Evolutionary conservation across 1,140 invertebrate species (phyloP).

Genomic region (Eubasilissa regina): DNA sequence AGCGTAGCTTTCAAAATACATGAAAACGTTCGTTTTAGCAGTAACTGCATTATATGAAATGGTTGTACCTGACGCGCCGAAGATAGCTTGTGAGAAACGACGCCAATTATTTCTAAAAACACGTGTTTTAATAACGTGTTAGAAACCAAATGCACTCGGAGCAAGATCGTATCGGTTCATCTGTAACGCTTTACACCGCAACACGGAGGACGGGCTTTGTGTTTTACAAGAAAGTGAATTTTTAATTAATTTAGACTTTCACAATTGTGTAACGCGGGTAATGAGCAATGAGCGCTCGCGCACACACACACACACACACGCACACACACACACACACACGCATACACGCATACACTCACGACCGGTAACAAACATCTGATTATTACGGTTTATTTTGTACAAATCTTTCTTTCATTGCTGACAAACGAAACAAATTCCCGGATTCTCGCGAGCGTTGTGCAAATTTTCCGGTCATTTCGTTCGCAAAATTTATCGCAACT

Average conservation of each 20-base stretch:
- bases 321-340: background rate
- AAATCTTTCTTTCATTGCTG: constrained; percentile 10
- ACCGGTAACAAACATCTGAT: constrained; percentile 2
- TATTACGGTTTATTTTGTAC: constrained; percentile 16
- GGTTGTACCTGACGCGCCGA: too few species aligned
- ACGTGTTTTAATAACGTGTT: background rate
- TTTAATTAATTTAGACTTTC: constrained; percentile 37
- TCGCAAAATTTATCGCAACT: too few species aligned
- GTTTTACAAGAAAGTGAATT: constrained; percentile 28
- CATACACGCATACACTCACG: background rate
- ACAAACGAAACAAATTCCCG: background rate
- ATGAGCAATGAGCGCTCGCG: background rate
- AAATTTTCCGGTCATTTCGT: too few species aligned
- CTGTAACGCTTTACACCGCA: constrained; percentile 1
- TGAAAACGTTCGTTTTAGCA: too few species aligned
- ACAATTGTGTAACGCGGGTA: constrained; percentile 25
- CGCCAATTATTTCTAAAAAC: background rate
- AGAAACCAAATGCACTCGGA: background rate
- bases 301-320: background rate
- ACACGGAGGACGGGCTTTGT: background rate
- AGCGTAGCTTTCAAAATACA: too few species aligned
- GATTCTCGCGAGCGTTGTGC: background rate
- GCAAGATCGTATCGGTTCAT: background rate
- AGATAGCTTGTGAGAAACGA: background rate
- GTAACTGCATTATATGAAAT: too few species aligned